Conservation (phyloP, 2,797 vertebrate species). For the Pangasius krempfi region DNA sequence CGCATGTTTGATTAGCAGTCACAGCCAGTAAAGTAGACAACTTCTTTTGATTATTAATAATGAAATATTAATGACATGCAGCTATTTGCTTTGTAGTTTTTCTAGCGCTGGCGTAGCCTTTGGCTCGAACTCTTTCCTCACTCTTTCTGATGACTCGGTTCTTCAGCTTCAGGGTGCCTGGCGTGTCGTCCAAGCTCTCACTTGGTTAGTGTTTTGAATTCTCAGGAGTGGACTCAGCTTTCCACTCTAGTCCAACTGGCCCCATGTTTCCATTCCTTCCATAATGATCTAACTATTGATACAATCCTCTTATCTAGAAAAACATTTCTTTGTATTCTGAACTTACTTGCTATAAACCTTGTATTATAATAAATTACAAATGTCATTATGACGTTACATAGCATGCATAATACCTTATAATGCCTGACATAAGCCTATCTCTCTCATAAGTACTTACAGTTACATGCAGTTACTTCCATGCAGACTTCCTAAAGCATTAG, state of each 20-base stretch:
- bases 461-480: not conserved
- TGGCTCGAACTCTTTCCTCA: not conserved
- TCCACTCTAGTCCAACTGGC: not conserved
- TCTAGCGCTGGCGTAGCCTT: constrained; percentile 26
- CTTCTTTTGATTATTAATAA: constrained; percentile 47
- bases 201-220: not conserved
- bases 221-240: not conserved
- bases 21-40: constrained; percentile 35
- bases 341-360: not conserved
- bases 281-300: not conserved
- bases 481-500: not conserved
- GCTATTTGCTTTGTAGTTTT: constrained; percentile 46
- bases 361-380: not conserved
- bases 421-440: not conserved
- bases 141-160: constrained; percentile 4
- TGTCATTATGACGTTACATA: not conserved
- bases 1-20: constrained; percentile 49
- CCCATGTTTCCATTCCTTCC: not conserved
- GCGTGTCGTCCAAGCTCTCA: not conserved
- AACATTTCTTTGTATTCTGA: not conserved
- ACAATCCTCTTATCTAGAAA: not conserved
- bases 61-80: constrained; percentile 51
- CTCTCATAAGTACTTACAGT: not conserved
- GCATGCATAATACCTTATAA: not conserved
- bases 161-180: not conserved